These are phyloP conservation scores for Volucella zonaria DNA, from an alignment of 2,888 invertebrate species.

Conservation along the genomic window DNA sequence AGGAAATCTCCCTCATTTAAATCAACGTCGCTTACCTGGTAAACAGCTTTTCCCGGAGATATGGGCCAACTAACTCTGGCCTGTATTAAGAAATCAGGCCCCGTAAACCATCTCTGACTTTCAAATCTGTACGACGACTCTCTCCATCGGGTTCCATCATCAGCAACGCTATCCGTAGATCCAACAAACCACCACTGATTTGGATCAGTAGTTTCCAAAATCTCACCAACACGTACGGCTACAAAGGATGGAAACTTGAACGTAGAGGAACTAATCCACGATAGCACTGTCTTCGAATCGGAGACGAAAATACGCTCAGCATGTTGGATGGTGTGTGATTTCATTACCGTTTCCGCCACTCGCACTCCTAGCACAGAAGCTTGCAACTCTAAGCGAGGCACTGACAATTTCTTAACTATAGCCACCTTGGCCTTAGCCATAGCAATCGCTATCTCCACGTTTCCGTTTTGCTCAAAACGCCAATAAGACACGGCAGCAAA, in stretches of 20 bases:
- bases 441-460: conserved; percentile 9
- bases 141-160: conserved; percentile 29
- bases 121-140: not conserved
- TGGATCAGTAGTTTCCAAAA: conserved; percentile 11
- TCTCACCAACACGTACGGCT: not conserved
- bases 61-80: conserved; percentile 1
- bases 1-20: not conserved
- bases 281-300: conserved; percentile 38
- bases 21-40: not conserved
- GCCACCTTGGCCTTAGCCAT: conserved; percentile 38
- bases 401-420: conserved; percentile 29
- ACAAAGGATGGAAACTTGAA: conserved; percentile 28
- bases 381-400: conserved; percentile 31
- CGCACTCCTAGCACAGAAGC: conserved; percentile 33
- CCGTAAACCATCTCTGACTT: conserved; percentile 14
- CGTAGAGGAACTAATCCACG: conserved; percentile 17
- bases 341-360: conserved; percentile 21
- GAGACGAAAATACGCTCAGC: conserved; percentile 26
- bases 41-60: not conserved
- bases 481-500: conserved; percentile 41
- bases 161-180: conserved; percentile 21
- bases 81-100: conserved; percentile 1
- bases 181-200: conserved; percentile 23
- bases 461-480: conserved; percentile 17
- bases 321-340: conserved; percentile 23